These are phyloP conservation scores for Pandemis corylana DNA, from an alignment of 2,888 invertebrate species.

Conservation along the genomic window DNA sequence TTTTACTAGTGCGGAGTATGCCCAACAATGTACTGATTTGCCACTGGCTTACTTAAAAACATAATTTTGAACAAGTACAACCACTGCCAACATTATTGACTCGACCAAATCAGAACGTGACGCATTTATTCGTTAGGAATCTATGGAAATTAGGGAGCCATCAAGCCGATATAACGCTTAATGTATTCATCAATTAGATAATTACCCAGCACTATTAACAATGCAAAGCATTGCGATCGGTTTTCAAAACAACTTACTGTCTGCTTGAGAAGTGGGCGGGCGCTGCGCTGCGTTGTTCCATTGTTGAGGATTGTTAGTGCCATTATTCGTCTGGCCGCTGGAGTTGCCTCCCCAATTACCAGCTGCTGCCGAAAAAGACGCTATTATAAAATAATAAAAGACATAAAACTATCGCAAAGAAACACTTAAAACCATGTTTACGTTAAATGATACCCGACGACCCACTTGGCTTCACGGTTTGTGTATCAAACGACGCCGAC, in stretches of 20 bases:
- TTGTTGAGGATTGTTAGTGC: conserved; percentile 80
- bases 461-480: conserved; percentile 23
- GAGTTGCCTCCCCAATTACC: conserved; percentile 82
- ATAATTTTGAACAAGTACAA: not conserved
- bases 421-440: conserved; percentile 9
- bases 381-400: conserved; percentile 5
- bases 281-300: conserved; percentile 81
- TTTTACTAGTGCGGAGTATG: not conserved
- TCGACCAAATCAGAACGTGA: not conserved
- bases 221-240: conserved; percentile 47
- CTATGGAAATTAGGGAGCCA: conserved; percentile 4
- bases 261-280: conserved; percentile 82
- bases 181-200: conserved; percentile 42
- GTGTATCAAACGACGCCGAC: conserved; percentile 33
- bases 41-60: not conserved
- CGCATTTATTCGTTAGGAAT: not conserved
- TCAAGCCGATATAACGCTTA: conserved; percentile 16
- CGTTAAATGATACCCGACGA: conserved; percentile 16
- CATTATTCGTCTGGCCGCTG: conserved; percentile 76
- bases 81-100: not conserved
- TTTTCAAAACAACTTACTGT: conserved; percentile 71
- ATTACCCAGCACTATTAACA: conserved; percentile 44
- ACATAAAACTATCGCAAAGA: not conserved
- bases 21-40: not conserved
- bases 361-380: conserved; percentile 64